Evolutionary conservation across 2,888 invertebrate species (phyloP), one percentile per base, ranked within the genome.

Genomic region (Leptodirus hochenwartii): DNA sequence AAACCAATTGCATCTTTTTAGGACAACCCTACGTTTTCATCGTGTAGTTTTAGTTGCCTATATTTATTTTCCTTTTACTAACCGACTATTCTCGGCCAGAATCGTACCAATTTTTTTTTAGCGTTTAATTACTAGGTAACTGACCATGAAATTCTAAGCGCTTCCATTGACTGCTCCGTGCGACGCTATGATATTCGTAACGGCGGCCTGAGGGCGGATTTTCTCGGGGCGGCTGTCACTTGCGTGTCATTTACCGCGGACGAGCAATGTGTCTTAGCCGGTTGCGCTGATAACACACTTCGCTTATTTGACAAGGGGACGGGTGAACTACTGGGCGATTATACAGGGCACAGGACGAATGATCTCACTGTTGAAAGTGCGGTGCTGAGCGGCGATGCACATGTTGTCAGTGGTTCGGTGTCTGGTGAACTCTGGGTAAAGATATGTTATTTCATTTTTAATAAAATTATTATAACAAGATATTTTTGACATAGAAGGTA

Each of bases 151-250:
- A 82, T 99, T 40, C 59, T 91, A 26, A 73, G 85, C 0, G 78
- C 80, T 4, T 93, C 91, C 0, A 74, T 91, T 1, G 98, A 98
- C 53, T 75, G 82, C 22, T 76, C 75, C 43, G 65, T 87, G 8
- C 57, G 98, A 9, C 59, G 79, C 35, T 99, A 98, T 50, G 98
- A 96, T 57, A 66, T 99, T 27, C 61, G 98, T 30, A 72, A 74
- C 39, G 95, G 91, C 0, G 69, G 76, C 48, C 61, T 93, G 50
- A 64, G 68, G 31, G 66, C 74, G 2, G 95, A 96, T 55, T 81
- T 75, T 49, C 64, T 91, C 29, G 88, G 87, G 38, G 78, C 73
- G 37, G 63, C 91, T 3, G 65, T 93, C 2, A 87, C 87, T 0
- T 80, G 72, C 47, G 77, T 81, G 2, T 72, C 66, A 36, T 69